These are phyloP conservation scores for Caprella mutica DNA, from an alignment of 2,888 invertebrate genomes.

Conservation along the genomic window DNA sequence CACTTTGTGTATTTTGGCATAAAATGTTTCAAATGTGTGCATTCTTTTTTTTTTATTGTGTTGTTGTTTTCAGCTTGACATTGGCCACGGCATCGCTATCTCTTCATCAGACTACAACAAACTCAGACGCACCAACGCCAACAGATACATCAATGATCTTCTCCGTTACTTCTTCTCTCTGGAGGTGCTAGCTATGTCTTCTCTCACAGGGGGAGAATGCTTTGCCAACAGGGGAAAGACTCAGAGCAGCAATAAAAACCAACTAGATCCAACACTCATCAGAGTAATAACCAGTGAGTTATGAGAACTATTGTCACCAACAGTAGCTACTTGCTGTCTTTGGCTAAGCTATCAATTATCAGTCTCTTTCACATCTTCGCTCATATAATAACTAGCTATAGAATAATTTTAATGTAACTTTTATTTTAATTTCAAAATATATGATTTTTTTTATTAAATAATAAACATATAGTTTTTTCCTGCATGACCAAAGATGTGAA, in stretches of 20 bases:
- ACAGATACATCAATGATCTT: constrained; percentile 32
- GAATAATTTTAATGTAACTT: too few relatives aligned
- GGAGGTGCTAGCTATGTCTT: constrained; percentile 30
- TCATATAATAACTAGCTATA: too few relatives aligned
- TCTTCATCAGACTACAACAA: constrained; percentile 27
- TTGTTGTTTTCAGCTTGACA: constrained; percentile 31
- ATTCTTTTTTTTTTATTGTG: too few relatives aligned
- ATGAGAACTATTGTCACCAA: not conserved
- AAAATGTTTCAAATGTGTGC: too few relatives aligned
- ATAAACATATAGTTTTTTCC: not conserved
- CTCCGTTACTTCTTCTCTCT: constrained; percentile 31
- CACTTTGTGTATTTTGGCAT: too few relatives aligned
- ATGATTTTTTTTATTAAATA: not conserved
- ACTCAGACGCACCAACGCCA: constrained; percentile 31
- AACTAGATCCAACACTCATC: constrained; percentile 30
- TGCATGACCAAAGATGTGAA: not conserved
- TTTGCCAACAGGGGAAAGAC: constrained; percentile 31
- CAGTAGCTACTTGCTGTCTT: too few relatives aligned
- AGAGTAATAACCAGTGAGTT: constrained; percentile 31
- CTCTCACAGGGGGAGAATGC: constrained; percentile 31
- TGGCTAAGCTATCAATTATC: too few relatives aligned
- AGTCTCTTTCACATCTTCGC: too few relatives aligned
- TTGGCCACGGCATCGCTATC: constrained; percentile 27
- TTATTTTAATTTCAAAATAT: too few relatives aligned
- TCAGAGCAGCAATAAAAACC: constrained; percentile 27